A percentile compares a stretch with the other conserved stretches of the same genome.
Evolutionary conservation across 2,113 vertebrate species (phyloP).

Genomic region (Etia nguti): DNA sequence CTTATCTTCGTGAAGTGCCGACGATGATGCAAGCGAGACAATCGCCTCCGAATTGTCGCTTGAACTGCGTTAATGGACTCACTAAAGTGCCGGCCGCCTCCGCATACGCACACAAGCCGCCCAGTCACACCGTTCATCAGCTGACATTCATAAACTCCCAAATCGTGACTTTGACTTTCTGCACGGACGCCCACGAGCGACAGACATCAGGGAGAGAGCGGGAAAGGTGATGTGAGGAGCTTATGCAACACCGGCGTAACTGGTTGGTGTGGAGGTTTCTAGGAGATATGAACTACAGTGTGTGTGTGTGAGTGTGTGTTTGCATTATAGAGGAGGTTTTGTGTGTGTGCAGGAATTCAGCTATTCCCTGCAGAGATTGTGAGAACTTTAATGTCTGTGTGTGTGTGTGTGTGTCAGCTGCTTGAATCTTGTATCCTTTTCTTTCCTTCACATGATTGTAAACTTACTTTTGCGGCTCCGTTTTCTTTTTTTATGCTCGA

Average conservation of each 20-base stretch:
- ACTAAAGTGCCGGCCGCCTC: conserved; percentile 23
- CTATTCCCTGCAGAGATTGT: neutral
- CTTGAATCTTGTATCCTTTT: too few species aligned
- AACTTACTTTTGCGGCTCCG: neutral
- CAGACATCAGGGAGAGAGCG: neutral
- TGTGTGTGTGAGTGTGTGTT: neutral
- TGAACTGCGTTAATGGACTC: conserved; percentile 25
- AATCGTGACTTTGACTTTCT: conserved; percentile 38
- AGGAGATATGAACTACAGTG: neutral
- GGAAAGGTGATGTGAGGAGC: neutral
- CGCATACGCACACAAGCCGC: neutral
- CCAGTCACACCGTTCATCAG: conserved; percentile 4
- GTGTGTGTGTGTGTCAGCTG: neutral
- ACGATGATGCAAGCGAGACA: conserved; percentile 39
- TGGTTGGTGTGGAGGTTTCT: neutral
- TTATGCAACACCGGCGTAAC: conserved; percentile 12
- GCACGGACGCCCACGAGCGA: conserved; percentile 17
- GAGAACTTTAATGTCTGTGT: neutral
- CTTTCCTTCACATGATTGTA: neutral
- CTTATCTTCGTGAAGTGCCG: neutral
- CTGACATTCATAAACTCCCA: conserved; percentile 26
- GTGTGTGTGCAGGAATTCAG: neutral
- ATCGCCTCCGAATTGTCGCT: conserved; percentile 29
- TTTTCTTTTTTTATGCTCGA: neutral
- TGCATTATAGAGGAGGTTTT: neutral